Conservation (phyloP, 92 coral and sea anemone species). For the Porites rus region DNA sequence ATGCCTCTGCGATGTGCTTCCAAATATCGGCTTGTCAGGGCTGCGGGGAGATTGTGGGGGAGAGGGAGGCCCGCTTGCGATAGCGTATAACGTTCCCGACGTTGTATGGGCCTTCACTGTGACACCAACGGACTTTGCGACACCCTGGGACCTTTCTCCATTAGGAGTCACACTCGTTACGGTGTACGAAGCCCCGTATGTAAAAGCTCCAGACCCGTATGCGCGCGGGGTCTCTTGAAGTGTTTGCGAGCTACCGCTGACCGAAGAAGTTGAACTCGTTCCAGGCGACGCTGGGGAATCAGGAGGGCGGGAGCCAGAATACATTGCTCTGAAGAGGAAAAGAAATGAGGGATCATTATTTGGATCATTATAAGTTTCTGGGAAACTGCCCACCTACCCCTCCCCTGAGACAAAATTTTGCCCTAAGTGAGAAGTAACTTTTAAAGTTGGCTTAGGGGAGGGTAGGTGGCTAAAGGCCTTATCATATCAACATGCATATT, state of each 20-base stretch:
- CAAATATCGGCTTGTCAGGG: conserved; percentile 85
- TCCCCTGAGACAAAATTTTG: no score
- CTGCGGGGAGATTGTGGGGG: conserved; percentile 64
- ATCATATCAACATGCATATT: no score
- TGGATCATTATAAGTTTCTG: neutral
- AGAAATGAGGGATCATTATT: neutral
- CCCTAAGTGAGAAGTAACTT: no score
- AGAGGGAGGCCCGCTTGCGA: conserved; percentile 86
- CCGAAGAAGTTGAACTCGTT: conserved; percentile 81
- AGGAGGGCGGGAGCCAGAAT: conserved; percentile 43
- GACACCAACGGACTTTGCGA: conserved; percentile 60
- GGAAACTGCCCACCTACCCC: no score
- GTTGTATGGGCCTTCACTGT: conserved; percentile 77
- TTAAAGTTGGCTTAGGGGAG: no score
- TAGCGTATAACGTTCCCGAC: conserved; percentile 80
- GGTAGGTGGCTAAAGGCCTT: no score
- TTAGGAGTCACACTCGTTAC: conserved; percentile 75
- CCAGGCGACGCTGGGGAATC: conserved; percentile 43
- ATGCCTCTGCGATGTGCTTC: conserved; percentile 85
- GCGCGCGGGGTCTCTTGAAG: conserved; percentile 76
- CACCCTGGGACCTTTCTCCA: conserved; percentile 52
- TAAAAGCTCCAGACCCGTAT: conserved; percentile 21
- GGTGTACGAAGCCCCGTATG: conserved; percentile 89
- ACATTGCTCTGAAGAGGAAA: conserved; percentile 30
- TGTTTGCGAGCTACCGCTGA: conserved; percentile 83